phyloP scores from a whole-genome alignment of 2,888 invertebrate genomes.

The Coelogynopora nodosa region DNA sequence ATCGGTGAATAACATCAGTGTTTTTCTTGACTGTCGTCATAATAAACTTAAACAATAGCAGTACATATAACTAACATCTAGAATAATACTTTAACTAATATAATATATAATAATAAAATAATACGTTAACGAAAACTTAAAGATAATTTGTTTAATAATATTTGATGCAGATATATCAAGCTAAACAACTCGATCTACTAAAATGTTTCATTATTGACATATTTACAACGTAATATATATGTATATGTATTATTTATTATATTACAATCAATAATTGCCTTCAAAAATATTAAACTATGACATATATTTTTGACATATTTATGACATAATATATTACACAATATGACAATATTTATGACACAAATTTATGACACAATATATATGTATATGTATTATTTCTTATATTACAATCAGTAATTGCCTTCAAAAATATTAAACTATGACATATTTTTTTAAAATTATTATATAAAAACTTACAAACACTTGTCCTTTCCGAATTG shows the following conservation, averaged over 20 bases:
- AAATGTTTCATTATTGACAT: background rate
- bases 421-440: background rate
- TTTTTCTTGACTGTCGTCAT: no score
- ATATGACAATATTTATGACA: background rate
- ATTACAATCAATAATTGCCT: no score
- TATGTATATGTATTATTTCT: background rate
- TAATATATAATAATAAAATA: no score
- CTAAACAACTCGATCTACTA: no score
- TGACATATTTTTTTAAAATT: background rate
- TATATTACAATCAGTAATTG: background rate
- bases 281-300: no score
- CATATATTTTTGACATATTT: background rate
- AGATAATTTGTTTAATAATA: no score
- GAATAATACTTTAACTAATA: no score
- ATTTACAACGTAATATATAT: background rate
- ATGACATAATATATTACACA: background rate
- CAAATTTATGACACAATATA: background rate
- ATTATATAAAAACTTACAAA: conserved; percentile 10
- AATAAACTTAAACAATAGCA: no score
- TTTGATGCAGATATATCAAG: background rate
- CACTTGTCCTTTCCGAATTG: background rate
- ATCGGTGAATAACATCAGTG: no score
- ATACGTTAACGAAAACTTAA: no score
- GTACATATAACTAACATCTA: no score
- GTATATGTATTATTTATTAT: background rate